These are phyloP conservation scores for Sarcoramphus papa DNA, from an alignment of 2,797 vertebrate genomes.

Conservation along the genomic window DNA sequence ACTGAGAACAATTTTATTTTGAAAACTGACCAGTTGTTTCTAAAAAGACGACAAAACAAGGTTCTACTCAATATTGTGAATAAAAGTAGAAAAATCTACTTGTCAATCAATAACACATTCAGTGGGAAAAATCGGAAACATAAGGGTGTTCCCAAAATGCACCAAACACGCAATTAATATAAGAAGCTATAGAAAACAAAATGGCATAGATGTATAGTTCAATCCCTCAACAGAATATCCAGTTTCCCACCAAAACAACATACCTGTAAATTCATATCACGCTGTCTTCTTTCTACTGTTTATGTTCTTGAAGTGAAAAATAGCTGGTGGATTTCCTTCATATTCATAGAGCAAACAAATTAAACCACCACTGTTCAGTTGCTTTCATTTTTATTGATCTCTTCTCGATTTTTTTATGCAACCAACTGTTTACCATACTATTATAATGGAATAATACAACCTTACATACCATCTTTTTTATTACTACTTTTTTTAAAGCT, in stretches of 20 bases:
- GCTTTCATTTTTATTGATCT: conserved; percentile 7
- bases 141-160: not conserved
- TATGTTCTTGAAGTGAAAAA: conserved; percentile 23
- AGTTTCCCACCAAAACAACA: not conserved
- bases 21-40: not conserved
- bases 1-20: not conserved
- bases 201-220: not conserved
- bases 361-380: not conserved
- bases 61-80: not conserved
- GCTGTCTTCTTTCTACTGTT: not conserved
- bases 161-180: not conserved
- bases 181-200: not conserved
- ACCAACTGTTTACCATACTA: not conserved
- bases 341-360: conserved; percentile 9
- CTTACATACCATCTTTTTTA: not conserved
- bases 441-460: not conserved
- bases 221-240: not conserved
- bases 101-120: not conserved
- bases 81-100: not conserved
- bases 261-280: not conserved
- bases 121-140: not conserved
- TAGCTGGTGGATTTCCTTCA: not conserved
- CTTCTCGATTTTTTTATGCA: not conserved
- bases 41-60: not conserved
- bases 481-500: not conserved